Base-by-base conservation (phyloP, 2,113 vertebrate species). In the Tricholaema leucomelas region DNA sequence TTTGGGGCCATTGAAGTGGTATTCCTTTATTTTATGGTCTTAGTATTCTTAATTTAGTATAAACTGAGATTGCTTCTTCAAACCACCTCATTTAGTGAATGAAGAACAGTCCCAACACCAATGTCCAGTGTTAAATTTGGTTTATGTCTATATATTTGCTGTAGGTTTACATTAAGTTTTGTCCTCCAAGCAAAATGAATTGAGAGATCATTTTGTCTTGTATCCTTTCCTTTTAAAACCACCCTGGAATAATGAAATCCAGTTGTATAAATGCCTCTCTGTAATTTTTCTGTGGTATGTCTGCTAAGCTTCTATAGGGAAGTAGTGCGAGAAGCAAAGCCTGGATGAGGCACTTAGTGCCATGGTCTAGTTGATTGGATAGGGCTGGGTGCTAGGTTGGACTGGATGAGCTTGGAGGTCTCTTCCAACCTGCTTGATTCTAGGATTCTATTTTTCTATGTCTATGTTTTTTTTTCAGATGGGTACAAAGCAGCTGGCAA, bases 41-140 rank as follows among this genome's bases (percentile, higher is more conserved):
- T 77, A 85, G 9, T 42, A 63, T 28, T 66, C 60, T 60, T 74
- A 31, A 28, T 85, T 52, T 50, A 58, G 63, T 21, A 64, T 42
- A 44, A 44, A 58, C 10, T 42, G 40, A 42, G 25, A 48, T 91
- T 81, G 23, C 20, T 93, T 91, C 64, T 92, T 93, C 54, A 85
- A 90, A 76, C 71, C 46, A 94, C 82, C 77, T 94, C 20, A 80
- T 90, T 90, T 92, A 75, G 69, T 12, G 88, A 87, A 96, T 85
- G 56, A 96, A 92, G n/a, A 30, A 76, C 76, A 58, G 59, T 18
- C 40, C 7, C 67, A 80, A 52, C 75, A 70, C 27, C n/a, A 71
- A 75, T 92, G 65, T 52, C 9, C 27, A 69, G 27, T 64, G 40
- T 8, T 90, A 46, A 96, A 92, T 86, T 91, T 88, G 71, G 95